phyloP scores from a whole-genome alignment of 2,113 vertebrate genomes.

The Cololabis saira region DNA sequence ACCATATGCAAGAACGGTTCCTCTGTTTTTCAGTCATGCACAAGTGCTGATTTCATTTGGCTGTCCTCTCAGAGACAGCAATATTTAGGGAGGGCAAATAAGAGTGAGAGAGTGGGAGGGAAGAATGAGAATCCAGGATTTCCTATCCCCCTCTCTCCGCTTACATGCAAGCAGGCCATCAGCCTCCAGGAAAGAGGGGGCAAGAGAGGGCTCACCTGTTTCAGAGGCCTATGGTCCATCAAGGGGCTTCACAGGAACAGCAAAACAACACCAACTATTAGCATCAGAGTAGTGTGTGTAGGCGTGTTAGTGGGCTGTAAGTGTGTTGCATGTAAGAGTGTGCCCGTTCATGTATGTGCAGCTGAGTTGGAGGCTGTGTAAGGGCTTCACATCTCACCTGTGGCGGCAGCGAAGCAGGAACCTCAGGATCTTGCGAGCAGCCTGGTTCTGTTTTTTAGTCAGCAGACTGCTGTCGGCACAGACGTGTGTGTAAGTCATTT shows the following conservation, averaged over 20 bases:
- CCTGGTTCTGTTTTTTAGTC: slow-evolving; percentile 99
- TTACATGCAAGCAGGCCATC: slow-evolving; percentile 97
- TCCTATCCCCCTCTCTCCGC: slow-evolving; percentile 74
- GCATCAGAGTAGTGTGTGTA: slow-evolving; percentile 75
- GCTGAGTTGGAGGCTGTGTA: slow-evolving; percentile 6
- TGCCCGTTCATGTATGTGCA: slow-evolving; percentile 18
- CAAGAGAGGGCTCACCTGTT: slow-evolving; percentile 91
- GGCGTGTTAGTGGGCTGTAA: slow-evolving; percentile 47
- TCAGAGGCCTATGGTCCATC: slow-evolving; percentile 99
- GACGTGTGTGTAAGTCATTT: slow-evolving; percentile 40
- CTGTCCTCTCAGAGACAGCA: slow-evolving; percentile 61
- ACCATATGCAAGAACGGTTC: slow-evolving; percentile 61
- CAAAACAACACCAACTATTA: slow-evolving; percentile 99
- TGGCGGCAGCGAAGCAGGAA: slow-evolving; percentile 99
- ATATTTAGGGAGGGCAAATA: slow-evolving; percentile 37
- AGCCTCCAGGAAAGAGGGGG: slow-evolving; percentile 73
- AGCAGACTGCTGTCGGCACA: slow-evolving; percentile 90
- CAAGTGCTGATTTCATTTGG: slow-evolving; percentile 66
- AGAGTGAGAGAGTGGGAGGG: slow-evolving; percentile 41
- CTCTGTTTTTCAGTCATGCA: slow-evolving; percentile 79
- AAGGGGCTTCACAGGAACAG: slow-evolving; percentile 96
- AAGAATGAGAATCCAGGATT: slow-evolving; percentile 53
- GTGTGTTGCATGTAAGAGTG: slow-evolving; percentile 32
- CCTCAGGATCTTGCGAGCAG: slow-evolving; percentile 98
- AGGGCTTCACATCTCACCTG: slow-evolving; percentile 83